Base-by-base conservation (phyloP, 2,888 invertebrate species). In the Epinotia ramella region DNA sequence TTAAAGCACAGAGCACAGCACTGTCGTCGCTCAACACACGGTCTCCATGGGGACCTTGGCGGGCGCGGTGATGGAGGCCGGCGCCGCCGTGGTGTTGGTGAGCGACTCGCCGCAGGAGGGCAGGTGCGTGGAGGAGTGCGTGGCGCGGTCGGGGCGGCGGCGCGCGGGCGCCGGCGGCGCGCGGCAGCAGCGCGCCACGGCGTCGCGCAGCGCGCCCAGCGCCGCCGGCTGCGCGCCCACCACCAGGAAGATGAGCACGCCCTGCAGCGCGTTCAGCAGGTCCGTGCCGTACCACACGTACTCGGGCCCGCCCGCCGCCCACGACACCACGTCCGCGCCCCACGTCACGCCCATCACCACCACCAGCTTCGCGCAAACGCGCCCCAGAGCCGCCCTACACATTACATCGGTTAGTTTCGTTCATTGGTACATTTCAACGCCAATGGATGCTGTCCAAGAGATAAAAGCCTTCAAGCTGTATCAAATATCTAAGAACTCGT, bases 161-260 rank as follows among this genome's bases (percentile, higher is more conserved):
- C 81, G 78, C 80, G 81, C 88, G 89, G 81, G 89, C 92, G 71
- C 90, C 89, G 80, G 95, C 94, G 79, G 95, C 92, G 79, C 95
- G 91, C 46, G 96, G 85, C 91, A 89, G 79, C 82, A 78, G 80
- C 73, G 68, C 62, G 73, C 73, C 56, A 20, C 9, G 56, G 24
- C 33, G 49, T 91, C 89, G 85, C 89, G 89, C 57, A 91, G 85
- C 79, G 93, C 92, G 62, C 89, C 90, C 90, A 91, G 90, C 89
- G 96, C 96, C 95, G 98, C 98, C 76, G 97, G 98, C 94, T 98
- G 98, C 89, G 97, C 97, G 69, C 97, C 98, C 81, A 98, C 97
- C 80, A 98, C 98, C 84, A 97, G 96, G 91, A 98, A 98, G 84
- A 98, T 98, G 89, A 98, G 96, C 73, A 98, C 97, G 80, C 98